Evolutionary conservation across 2,888 invertebrate species (phyloP), one percentile per base, ranked within the genome.

Genomic region (Clostera curtula): DNA sequence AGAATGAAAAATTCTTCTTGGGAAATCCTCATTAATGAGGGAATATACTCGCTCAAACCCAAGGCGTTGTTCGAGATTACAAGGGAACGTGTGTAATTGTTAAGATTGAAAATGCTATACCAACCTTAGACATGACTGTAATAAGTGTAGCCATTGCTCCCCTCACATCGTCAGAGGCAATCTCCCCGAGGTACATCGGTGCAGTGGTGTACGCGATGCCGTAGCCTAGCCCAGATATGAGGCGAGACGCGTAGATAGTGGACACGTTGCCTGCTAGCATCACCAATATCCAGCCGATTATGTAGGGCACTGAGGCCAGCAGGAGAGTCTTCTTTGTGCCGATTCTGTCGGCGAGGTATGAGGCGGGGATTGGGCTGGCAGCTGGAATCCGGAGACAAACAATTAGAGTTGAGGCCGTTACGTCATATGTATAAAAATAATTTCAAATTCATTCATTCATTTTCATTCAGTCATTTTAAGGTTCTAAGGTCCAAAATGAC

Each of bases 301-400:
- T 85, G 49, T 88, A 85, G 0, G 90, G 88, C 1, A 89, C 56
- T 1, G 88, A 76, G 0, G 88, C 85, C 7, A 87, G 60, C 5
- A 90, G 68, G 0, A 90, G 76, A 1, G 88, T 87, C 41, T 72
- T 80, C 61, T 90, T 90, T 3, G 90, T 82, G 8, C 91, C 91
- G 31, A 89, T 77, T 34, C 83, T 74, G 66, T 90, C 89, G 17
- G 88, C 88, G 23, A 89, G 64, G 46, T 88, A 82, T 0, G 89
- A 87, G 0, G 88, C 88, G 3, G 87, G 67, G n/a, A 89, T 70
- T 3, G 88, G 88, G 21, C 89, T 89, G 15, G 85, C 77, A 19
- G 88, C 87, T 49, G 88, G 29, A 77, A 79, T 34, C 17, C 33
- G 25, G 40, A 24, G 37, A 22, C 25, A 27, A 29, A 13, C 5